Conservation (phyloP, 2,113 vertebrate genomes). For the Ictalurus furcatus region DNA sequence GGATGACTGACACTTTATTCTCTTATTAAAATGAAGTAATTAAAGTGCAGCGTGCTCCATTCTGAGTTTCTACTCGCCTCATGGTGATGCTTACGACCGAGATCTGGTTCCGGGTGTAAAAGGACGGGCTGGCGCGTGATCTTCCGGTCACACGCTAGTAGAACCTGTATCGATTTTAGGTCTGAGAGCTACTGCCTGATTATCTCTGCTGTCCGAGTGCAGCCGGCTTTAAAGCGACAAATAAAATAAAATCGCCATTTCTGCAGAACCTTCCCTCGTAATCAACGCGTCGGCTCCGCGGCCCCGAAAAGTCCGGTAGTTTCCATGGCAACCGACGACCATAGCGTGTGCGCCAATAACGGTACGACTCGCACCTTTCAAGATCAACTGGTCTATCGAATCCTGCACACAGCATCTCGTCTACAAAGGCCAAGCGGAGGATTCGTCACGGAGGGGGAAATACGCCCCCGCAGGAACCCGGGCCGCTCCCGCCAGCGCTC, state of each 20-base stretch:
- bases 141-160: background rate
- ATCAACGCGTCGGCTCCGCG: background rate
- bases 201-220: background rate
- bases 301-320: background rate
- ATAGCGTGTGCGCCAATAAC: background rate
- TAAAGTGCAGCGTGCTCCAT: background rate
- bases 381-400: background rate
- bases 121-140: background rate
- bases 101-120: too few relatives aligned
- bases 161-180: background rate
- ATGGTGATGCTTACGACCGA: background rate
- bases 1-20: background rate
- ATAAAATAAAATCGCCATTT: background rate
- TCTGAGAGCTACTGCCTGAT: background rate
- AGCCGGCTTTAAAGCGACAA: background rate
- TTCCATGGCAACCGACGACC: conserved; percentile 20
- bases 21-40: background rate
- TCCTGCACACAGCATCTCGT: background rate
- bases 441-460: background rate
- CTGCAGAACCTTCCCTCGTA: background rate
- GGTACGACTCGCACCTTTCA: conserved; percentile 5
- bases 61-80: background rate
- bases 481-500: background rate
- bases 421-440: background rate
- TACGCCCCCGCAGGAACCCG: background rate